Percentiles rank a stretch among this genome's conserved stretches.
Evolutionary conservation across 2,888 invertebrate species (phyloP).

Genomic region (Notocelia uddmanniana): DNA sequence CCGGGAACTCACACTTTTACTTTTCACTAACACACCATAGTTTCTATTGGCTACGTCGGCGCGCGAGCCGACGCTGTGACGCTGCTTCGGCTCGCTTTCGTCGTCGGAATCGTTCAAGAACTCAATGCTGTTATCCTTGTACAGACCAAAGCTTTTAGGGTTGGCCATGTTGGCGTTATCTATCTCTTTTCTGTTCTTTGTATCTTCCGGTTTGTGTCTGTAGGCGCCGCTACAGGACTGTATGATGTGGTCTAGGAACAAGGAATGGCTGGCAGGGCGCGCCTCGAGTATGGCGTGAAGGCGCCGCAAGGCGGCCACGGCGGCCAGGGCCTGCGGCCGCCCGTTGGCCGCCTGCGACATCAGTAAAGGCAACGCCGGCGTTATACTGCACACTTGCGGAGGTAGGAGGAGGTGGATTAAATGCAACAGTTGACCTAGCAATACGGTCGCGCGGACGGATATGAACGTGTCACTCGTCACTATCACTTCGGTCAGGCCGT

Average conservation of each 20-base stretch:
- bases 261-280: constrained; percentile 92
- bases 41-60: constrained; percentile 77
- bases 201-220: constrained; percentile 66
- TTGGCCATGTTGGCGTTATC: constrained; percentile 75
- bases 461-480: constrained; percentile 95
- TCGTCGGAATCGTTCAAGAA: constrained; percentile 76
- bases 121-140: constrained; percentile 73
- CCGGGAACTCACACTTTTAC: constrained; percentile 80
- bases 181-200: constrained; percentile 74
- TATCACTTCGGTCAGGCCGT: constrained; percentile 96
- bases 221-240: constrained; percentile 84
- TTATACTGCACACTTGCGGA: constrained; percentile 93
- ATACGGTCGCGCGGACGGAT: constrained; percentile 95
- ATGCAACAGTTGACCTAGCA: constrained; percentile 95
- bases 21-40: constrained; percentile 78
- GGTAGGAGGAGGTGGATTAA: constrained; percentile 95
- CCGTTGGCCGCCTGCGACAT: constrained; percentile 92
- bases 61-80: constrained; percentile 79
- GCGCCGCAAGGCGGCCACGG: constrained; percentile 92
- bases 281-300: constrained; percentile 93
- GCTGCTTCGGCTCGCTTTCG: constrained; percentile 73
- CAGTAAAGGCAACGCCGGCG: constrained; percentile 93
- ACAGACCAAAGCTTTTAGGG: constrained; percentile 58
- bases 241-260: constrained; percentile 93
- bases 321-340: constrained; percentile 93